Evolutionary conservation across 2,888 invertebrate species (phyloP), one percentile per base, ranked within the genome.

Genomic region (Xestia c-nigrum): DNA sequence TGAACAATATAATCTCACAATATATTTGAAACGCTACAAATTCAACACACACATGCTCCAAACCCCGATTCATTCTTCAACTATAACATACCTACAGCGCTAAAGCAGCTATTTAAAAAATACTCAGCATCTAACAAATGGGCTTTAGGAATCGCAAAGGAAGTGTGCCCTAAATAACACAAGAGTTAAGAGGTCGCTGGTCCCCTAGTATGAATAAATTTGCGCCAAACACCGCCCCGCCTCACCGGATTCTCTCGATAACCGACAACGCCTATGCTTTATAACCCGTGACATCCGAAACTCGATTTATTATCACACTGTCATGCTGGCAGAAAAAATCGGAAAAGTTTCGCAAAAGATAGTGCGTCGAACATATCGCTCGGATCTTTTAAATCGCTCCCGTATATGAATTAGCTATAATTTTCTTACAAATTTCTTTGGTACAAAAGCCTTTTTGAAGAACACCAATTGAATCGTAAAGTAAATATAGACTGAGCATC

Each of bases 231-330:
- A 90, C 88, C 90, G 90, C 90, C 89, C 91, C 90, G 89, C 90
- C 91, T 93, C 92, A 92, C 95, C 95, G 96, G 96, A 96, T 93
- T 94, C 93, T 92, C 94, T 95, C 95, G 95, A 96, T 96, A 96
- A 94, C 94, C 95, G 92, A 93, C 94, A 91, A 94, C 95, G 95
- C 94, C 96, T 96, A 95, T 95, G 96, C 94, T 96, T 96, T 96
- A 96, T 96, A 96, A 92, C 94, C 95, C 96, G 92, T 96, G 94
- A 96, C 95, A 95, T 96, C 96, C 96, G 96, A 95, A 94, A 94
- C 94, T 91, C 93, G 92, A 96, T 96, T 96, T 96, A 96, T 96
- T 93, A 92, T 95, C 94, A 93, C 94, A 92, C 94, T 92, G 92
- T 89, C 92, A 91, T 89, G 86, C 87, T 84, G 88, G 87, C 87